phyloP scores from a whole-genome alignment of 2,888 invertebrate genomes.

The Dolichomitus sp. region DNA sequence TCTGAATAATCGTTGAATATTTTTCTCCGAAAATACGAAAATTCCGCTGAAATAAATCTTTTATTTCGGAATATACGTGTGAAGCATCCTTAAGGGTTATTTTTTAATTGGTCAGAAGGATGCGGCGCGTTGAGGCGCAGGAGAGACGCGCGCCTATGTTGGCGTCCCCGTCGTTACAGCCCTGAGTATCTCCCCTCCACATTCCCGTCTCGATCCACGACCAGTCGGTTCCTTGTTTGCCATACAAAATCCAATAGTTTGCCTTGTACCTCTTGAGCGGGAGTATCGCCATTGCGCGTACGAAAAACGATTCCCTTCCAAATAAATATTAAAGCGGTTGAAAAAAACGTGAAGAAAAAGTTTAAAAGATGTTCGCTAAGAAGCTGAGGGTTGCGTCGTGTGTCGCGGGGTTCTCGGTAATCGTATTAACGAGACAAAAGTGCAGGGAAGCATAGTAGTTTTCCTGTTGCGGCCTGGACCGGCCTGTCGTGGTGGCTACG shows the following conservation, averaged over 20 bases:
- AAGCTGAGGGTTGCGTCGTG: constrained; percentile 50
- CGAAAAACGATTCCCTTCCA: constrained; percentile 27
- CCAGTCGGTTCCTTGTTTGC: constrained; percentile 86
- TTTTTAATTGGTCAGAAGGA: not conserved
- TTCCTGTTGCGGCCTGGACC: constrained; percentile 67
- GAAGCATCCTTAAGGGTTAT: not conserved
- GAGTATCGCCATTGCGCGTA: constrained; percentile 78
- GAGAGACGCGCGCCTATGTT: not conserved
- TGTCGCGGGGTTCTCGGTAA: constrained; percentile 60
- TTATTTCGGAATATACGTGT: no score
- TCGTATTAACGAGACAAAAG: constrained; percentile 67
- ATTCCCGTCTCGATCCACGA: constrained; percentile 79
- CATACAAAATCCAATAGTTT: constrained; percentile 86
- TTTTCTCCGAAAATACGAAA: no score
- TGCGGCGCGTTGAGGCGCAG: not conserved
- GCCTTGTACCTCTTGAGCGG: constrained; percentile 83
- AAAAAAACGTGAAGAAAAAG: constrained; percentile 14
- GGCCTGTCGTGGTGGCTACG: constrained; percentile 70
- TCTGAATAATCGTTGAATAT: no score
- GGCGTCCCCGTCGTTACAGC: constrained; percentile 74
- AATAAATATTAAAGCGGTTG: constrained; percentile 24
- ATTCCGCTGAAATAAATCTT: no score
- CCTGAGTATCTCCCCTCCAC: constrained; percentile 76
- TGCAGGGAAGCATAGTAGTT: constrained; percentile 68
- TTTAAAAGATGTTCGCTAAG: constrained; percentile 49